These are phyloP conservation scores for Pungitius pungitius DNA, from an alignment of 2,113 vertebrate genomes.

Conservation along the genomic window DNA sequence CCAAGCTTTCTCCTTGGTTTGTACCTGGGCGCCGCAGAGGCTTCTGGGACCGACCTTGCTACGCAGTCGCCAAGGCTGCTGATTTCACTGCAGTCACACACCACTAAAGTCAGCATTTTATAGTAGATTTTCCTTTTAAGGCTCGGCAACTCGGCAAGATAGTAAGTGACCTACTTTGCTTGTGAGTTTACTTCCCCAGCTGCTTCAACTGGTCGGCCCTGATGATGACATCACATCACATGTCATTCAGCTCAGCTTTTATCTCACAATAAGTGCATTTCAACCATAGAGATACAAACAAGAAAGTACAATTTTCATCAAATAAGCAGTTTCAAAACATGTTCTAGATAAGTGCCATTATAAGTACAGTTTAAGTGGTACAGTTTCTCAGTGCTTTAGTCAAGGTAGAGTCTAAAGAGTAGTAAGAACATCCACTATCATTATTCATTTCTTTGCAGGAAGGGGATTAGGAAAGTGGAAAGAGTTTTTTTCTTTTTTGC, in stretches of 20 bases:
- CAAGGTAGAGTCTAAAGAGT: too few relatives aligned
- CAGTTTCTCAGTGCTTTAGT: too few relatives aligned
- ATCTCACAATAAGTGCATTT: too few relatives aligned
- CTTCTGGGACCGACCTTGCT: conserved; percentile 19
- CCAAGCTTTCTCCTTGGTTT: conserved; percentile 14
- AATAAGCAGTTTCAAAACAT: too few relatives aligned
- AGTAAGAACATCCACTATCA: too few relatives aligned
- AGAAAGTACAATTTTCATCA: too few relatives aligned
- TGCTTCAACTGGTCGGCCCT: background rate
- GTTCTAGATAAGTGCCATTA: too few relatives aligned
- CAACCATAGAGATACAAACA: too few relatives aligned
- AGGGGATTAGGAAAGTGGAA: background rate
- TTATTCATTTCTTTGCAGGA: too few relatives aligned
- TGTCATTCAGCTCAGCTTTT: too few relatives aligned
- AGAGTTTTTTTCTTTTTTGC: background rate
- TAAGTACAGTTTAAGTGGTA: too few relatives aligned
- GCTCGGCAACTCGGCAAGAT: background rate
- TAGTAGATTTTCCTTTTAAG: background rate
- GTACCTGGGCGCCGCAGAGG: background rate
- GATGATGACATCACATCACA: too few relatives aligned
- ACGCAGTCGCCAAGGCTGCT: conserved; percentile 9
- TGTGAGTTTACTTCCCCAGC: background rate
- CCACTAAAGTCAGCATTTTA: conserved; percentile 25
- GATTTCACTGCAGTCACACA: conserved; percentile 10
- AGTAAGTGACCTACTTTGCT: background rate